Base-by-base conservation (phyloP, 2,888 invertebrate genomes). In the Seira ritae region DNA sequence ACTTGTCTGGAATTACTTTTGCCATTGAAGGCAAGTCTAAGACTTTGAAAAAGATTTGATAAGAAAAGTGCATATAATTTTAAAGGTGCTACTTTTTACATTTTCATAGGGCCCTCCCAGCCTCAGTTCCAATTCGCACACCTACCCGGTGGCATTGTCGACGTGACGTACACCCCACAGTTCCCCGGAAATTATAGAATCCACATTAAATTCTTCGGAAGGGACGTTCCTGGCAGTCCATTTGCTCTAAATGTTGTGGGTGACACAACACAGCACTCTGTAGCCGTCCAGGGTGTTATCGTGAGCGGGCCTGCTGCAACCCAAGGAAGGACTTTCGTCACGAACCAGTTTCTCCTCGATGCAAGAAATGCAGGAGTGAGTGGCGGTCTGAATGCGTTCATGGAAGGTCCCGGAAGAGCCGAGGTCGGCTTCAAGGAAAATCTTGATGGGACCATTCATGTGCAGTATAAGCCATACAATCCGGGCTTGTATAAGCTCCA, bases 381-480 rank as follows among this genome's bases (percentile, higher is more conserved):
- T 15, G 88, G 88, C 19, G 88, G 88, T 1, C 42, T 89, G 22
- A 89, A 88, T 86, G 88, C 87, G 15, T 89, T 85, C 50, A 88
- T 88, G 88, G 88, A 88, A 75, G 87, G 88, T 12, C 88, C 88
- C 24, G 88, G 88, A 20, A 73, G 86, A 69, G 87, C 87, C 8
- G 88, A 88, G 73, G 88, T 88, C 20, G 88, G 88, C 42, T 88
- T 88, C 76, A 88, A 88, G 74, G 88, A 88, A 74, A 87, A 77
- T 73, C 77, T 85, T 20, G 86, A 86, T 55, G 86, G 87, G 65
- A 86, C 87, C 1, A 84, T 88, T 46, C 87, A 87, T 55, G 87
- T 87, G 37, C 88, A 89, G 42, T 89, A 89, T 72, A 89, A 89
- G 69, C 88, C 88, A 3, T 84, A 84, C 15, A 86, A 87, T 50